phyloP scores from a whole-genome alignment of 2,797 vertebrate species.

The Onychomys torridus region DNA sequence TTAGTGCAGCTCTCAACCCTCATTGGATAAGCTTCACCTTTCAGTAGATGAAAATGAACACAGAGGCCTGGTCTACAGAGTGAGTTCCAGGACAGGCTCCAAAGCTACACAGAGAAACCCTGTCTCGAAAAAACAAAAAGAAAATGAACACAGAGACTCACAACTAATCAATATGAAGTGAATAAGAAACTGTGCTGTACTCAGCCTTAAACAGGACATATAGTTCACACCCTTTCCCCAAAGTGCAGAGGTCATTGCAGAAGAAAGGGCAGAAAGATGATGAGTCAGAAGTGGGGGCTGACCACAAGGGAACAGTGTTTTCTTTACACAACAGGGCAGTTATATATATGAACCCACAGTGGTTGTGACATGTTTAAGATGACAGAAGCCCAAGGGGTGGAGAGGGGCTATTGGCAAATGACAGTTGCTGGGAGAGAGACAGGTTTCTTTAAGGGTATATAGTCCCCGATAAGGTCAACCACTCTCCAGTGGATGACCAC shows the following conservation, averaged over 20 bases:
- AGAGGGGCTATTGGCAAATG: background rate
- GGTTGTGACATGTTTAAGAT: background rate
- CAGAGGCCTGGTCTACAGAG: no score
- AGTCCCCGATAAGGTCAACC: background rate
- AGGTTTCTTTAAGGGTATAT: background rate
- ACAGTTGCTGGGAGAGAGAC: background rate
- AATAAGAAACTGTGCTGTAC: background rate
- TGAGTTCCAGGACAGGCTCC: no score
- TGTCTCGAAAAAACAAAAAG: no score
- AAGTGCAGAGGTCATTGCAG: background rate
- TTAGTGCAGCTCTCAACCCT: background rate
- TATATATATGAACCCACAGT: background rate
- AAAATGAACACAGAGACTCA: background rate
- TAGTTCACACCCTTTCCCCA: background rate
- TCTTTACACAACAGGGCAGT: background rate
- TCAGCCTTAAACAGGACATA: background rate
- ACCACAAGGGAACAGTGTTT: background rate
- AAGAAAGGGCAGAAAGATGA: background rate
- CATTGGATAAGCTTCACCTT: background rate
- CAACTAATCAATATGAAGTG: background rate
- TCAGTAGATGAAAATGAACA: background rate
- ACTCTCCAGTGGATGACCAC: background rate
- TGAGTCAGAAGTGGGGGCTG: background rate
- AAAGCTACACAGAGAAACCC: no score
- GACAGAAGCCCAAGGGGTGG: background rate